Evolutionary conservation across 1,140 invertebrate genomes (phyloP), one percentile per base, ranked within the genome.

Genomic region (Cataglyphis hispanica): DNA sequence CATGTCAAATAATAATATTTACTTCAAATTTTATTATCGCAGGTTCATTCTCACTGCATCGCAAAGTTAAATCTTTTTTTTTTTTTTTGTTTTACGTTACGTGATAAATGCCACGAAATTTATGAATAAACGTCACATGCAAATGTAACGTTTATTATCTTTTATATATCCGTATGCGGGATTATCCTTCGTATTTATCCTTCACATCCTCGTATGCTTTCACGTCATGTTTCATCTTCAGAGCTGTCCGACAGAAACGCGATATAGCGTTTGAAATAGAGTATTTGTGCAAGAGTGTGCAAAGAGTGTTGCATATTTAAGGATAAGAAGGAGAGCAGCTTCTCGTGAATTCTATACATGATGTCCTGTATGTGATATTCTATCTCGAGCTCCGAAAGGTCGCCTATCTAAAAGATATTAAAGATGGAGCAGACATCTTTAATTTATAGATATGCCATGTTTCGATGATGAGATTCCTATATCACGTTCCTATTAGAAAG

Each of bases 231-330:
- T 80, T 80, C 27, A 69, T 80, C 46, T 60, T 80, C 31, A 56
- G 31, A 40, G 43, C 43, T 67, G 56, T 37, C 46, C 16, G 31
- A 80, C 63, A 43, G 77, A 70, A 70, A 80, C 46, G 77, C 34
- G 64, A 31, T 46, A 16, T 27, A 34, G 19, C 40, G n/a, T 53
- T 69, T 67, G n/a, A 37, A 66, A 80, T 70, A 69, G 22, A 16
- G 64, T 27, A 70, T 80, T 80, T 80, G 75, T 77, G 25, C 46
- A 63, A n/a, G n/a, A n/a, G n/a, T 19, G 63, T 27, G 61, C 31
- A 56, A 43, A 11, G 10, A 43, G 56, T 40, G 43, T 34, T 69
- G 77, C 63, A 69, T 80, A 70, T 80, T 69, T 70, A 69, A 80
- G 46, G 34, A 34, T 53, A 25, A 50, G 16, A 50, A 50, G 46